These are phyloP conservation scores for Pseudorasbora parva DNA, from an alignment of 2,113 vertebrate genomes.

Conservation along the genomic window DNA sequence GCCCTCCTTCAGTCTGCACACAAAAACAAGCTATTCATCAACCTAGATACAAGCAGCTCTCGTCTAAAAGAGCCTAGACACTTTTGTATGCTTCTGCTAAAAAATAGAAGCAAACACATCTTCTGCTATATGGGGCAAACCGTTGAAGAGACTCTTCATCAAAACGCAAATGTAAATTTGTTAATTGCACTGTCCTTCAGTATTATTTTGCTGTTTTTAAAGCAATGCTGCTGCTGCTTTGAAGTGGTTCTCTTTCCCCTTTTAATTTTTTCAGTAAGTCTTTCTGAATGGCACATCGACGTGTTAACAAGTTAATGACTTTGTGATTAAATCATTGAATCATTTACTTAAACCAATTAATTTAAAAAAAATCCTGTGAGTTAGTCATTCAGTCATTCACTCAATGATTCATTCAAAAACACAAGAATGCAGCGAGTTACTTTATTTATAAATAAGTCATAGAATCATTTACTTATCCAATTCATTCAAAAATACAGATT, in stretches of 20 bases:
- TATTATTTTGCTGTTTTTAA: slow-evolving; percentile 16
- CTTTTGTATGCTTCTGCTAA: background rate
- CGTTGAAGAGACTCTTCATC: slow-evolving; percentile 13
- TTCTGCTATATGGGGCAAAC: slow-evolving; percentile 1
- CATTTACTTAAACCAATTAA: background rate
- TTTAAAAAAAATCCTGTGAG: background rate
- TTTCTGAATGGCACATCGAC: background rate
- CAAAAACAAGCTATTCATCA: slow-evolving; percentile 33
- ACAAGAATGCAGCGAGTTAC: background rate
- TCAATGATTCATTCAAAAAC: background rate
- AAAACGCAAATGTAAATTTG: background rate
- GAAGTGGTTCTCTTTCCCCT: too few species aligned
- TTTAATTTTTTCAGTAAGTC: background rate
- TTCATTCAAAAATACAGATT: background rate
- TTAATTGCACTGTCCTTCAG: background rate
- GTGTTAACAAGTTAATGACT: background rate
- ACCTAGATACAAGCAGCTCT: slow-evolving; percentile 10
- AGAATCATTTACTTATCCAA: background rate
- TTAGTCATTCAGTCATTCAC: background rate
- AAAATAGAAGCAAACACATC: slow-evolving; percentile 15
- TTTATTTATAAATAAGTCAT: background rate
- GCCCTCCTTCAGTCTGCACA: slow-evolving; percentile 25
- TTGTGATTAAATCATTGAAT: background rate
- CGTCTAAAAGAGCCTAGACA: background rate
- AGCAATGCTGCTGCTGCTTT: slow-evolving; percentile 35